Evolutionary conservation across 1,140 invertebrate genomes (phyloP).

Genomic region (Centruroides sculpturatus): DNA sequence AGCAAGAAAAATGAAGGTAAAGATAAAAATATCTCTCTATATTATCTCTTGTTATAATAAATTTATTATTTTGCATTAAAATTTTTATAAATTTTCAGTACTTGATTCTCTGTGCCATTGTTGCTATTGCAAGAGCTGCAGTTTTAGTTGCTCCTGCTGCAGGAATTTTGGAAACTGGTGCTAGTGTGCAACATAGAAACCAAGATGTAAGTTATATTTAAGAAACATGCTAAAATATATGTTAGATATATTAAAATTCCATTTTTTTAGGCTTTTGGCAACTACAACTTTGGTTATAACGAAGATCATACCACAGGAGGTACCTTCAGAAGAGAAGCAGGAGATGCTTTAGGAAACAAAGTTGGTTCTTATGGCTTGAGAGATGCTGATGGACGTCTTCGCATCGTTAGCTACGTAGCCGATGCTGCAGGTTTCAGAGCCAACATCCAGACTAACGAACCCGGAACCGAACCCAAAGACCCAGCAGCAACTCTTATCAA

Average conservation of each 20-base stretch:
- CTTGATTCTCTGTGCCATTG: no score
- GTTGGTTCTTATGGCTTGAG: slow-evolving; percentile 21
- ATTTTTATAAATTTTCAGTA: no score
- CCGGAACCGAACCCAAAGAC: slow-evolving; percentile 10
- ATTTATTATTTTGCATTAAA: no score
- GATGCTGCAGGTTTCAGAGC: slow-evolving; percentile 22
- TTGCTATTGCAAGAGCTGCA: no score
- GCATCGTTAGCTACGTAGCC: slow-evolving; percentile 24
- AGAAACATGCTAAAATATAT: not conserved
- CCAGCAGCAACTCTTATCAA: slow-evolving; percentile 19
- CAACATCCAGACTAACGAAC: slow-evolving; percentile 18
- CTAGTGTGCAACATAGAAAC: slow-evolving; percentile 15
- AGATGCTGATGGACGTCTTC: slow-evolving; percentile 19
- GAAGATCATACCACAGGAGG: slow-evolving; percentile 22
- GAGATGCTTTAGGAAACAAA: slow-evolving; percentile 16
- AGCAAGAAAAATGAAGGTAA: no score
- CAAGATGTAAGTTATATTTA: slow-evolving; percentile 19
- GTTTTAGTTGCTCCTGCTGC: no score
- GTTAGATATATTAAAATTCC: not conserved
- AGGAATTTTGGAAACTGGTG: no score
- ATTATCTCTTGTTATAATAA: no score
- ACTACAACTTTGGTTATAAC: slow-evolving; percentile 22
- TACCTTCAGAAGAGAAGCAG: slow-evolving; percentile 18
- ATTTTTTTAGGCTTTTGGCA: slow-evolving; percentile 16
- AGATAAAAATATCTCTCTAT: no score